Evolutionary conservation across 1,140 invertebrate species (phyloP), one percentile per base, ranked within the genome.

Genomic region (Oncopodura yosiiana): DNA sequence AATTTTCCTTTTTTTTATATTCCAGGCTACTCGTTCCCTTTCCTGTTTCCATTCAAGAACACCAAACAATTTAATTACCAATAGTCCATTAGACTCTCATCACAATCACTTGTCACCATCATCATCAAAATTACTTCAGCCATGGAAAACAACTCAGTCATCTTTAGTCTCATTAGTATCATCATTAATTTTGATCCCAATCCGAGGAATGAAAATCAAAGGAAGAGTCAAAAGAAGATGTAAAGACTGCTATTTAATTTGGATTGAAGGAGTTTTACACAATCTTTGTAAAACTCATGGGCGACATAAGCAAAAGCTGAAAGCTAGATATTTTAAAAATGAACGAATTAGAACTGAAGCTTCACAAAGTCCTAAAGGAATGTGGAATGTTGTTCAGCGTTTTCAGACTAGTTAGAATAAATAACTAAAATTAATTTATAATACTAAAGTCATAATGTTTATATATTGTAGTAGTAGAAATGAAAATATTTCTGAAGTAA

Each of bases 301-400:
- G 32, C 71, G 84, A 46, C 86, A 90, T 64, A 89, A 89, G 64
- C 84, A 87, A 73, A 82, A 80, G 76, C 69, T 78, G 24, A 81
- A 78, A 69, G 74, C 78, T 48, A 70, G 75, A 42, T 75, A 78
- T 57, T 77, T 76, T 30, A 74, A 75, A 58, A 80, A 80, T 60
- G 80, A 76, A 29, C 86, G 81, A 76, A 79, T 85, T 54, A 67
- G 87, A 37, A 81, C 83, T 3, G 78, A 83, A 74, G 81, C 78
- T 3, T 79, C 77, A 11, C 79, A 82, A 67, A 74, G 74, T n/a
- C 75, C 72, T 67, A 65, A 74, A 30, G 73, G 80, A 49, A 76
- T 75, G 4, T 83, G 77, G 76, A n/a, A n/a, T n/a, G n/a, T n/a
- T n/a, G n/a, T n/a, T n/a, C n/a, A n/a, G n/a, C n/a, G n/a, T 34